Percentiles rank a stretch among this genome's conserved stretches.
Evolutionary conservation across 64 coral and sea anemone species (phyloP).

Genomic region (Stylophora pistillata): DNA sequence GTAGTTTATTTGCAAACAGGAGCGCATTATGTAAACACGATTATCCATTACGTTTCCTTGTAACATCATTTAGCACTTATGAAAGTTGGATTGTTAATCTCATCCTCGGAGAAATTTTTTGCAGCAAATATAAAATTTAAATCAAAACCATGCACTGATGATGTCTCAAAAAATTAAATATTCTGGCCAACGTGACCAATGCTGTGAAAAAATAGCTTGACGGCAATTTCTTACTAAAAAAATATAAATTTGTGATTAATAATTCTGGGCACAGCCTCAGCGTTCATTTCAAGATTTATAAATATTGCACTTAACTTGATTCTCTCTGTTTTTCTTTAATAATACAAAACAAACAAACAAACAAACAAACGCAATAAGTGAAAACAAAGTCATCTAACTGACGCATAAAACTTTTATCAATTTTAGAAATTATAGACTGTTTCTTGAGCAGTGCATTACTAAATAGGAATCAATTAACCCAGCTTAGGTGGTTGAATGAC

Average conservation of each 20-base stretch:
- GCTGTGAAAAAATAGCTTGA: slow-evolving; percentile 3
- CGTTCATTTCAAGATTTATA: slow-evolving; percentile 8
- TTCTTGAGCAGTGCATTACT: background rate
- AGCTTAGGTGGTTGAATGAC: too few species aligned
- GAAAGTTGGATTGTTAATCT: background rate
- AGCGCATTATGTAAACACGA: too few species aligned
- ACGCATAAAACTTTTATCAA: background rate
- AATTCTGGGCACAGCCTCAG: background rate
- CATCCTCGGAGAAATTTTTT: background rate
- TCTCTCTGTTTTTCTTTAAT: background rate
- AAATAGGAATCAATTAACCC: too few species aligned
- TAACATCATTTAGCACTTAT: background rate
- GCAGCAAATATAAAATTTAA: background rate
- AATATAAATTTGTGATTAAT: background rate
- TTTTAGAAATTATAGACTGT: background rate
- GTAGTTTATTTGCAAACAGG: too few species aligned
- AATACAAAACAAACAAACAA: too few species aligned
- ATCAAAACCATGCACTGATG: background rate
- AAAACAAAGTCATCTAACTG: background rate
- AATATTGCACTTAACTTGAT: background rate
- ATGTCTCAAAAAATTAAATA: slow-evolving; percentile 20
- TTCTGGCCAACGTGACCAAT: background rate
- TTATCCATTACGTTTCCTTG: too few species aligned
- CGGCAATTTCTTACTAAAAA: background rate
- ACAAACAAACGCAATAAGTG: background rate